These are phyloP conservation scores for Dromius quadrimaculatus DNA, from an alignment of 2,888 invertebrate genomes.

Conservation along the genomic window DNA sequence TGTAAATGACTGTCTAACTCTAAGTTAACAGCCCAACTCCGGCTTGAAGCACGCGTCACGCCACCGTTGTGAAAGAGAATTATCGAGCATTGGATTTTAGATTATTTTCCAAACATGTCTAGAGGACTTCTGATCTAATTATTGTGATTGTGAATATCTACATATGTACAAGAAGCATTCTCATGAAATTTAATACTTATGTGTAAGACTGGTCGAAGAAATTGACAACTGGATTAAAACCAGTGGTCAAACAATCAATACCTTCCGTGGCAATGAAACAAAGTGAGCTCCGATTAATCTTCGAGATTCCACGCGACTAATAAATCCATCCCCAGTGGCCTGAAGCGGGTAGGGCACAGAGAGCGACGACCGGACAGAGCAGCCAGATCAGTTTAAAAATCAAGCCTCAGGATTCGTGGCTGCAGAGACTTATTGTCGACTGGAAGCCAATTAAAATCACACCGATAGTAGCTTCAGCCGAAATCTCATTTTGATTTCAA, in stretches of 20 bases:
- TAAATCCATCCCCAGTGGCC: slow-evolving; percentile 39
- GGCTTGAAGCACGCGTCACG: no score
- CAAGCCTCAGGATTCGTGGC: slow-evolving; percentile 10
- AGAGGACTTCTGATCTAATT: no score
- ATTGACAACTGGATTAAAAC: no score
- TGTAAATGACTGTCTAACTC: slow-evolving; percentile 27
- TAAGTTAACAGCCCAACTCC: slow-evolving; percentile 11
- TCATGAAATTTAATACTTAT: no score
- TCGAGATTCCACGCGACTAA: slow-evolving; percentile 44
- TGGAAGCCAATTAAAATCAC: slow-evolving; percentile 39
- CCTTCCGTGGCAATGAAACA: slow-evolving; percentile 28
- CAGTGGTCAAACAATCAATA: no score
- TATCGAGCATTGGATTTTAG: no score
- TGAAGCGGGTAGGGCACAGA: neutral
- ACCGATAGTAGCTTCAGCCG: slow-evolving; percentile 31
- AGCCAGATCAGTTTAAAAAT: slow-evolving; percentile 39
- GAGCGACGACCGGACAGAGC: slow-evolving; percentile 2
- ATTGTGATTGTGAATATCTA: no score
- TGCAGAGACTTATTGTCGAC: slow-evolving; percentile 35
- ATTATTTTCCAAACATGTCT: no score
- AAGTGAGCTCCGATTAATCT: slow-evolving; percentile 47
- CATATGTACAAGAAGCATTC: no score
- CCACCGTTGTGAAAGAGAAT: no score
- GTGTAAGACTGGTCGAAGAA: no score
- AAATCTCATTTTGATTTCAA: slow-evolving; percentile 43